These are phyloP conservation scores for Acanthosoma haemorrhoidale DNA, from an alignment of 2,888 invertebrate genomes.

Conservation along the genomic window DNA sequence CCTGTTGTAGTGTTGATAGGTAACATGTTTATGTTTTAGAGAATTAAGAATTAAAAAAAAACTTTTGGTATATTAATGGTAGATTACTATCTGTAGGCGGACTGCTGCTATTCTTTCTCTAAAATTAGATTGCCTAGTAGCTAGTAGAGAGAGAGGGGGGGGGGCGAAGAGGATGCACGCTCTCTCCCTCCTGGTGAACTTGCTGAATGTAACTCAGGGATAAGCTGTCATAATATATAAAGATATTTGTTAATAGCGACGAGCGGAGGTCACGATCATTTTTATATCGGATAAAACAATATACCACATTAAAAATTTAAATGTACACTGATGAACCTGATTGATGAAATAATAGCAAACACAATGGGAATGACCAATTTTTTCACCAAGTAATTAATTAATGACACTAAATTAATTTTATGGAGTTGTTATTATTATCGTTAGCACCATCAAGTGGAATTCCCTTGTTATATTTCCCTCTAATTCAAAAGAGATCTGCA, in stretches of 20 bases:
- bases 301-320: too few relatives aligned
- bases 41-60: background rate
- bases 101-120: slow-evolving; percentile 25
- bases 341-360: too few relatives aligned
- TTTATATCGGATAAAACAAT: too few relatives aligned
- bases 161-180: slow-evolving; percentile 21
- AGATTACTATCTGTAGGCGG: slow-evolving; percentile 15
- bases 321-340: too few relatives aligned
- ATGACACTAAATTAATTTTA: too few relatives aligned
- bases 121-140: slow-evolving; percentile 29
- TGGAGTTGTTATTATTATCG: too few relatives aligned
- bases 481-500: too few relatives aligned
- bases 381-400: too few relatives aligned
- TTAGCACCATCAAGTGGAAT: too few relatives aligned
- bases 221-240: background rate
- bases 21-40: slow-evolving; percentile 1
- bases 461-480: too few relatives aligned
- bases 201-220: slow-evolving; percentile 27
- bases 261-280: background rate
- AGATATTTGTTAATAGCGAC: background rate
- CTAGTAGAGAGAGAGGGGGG: too few relatives aligned
- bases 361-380: too few relatives aligned
- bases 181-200: slow-evolving; percentile 22
- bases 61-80: slow-evolving; percentile 11
- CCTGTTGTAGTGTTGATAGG: background rate